Evolutionary conservation across 2,797 vertebrate species (phyloP).

Genomic region (Anomalospiza imberbis): DNA sequence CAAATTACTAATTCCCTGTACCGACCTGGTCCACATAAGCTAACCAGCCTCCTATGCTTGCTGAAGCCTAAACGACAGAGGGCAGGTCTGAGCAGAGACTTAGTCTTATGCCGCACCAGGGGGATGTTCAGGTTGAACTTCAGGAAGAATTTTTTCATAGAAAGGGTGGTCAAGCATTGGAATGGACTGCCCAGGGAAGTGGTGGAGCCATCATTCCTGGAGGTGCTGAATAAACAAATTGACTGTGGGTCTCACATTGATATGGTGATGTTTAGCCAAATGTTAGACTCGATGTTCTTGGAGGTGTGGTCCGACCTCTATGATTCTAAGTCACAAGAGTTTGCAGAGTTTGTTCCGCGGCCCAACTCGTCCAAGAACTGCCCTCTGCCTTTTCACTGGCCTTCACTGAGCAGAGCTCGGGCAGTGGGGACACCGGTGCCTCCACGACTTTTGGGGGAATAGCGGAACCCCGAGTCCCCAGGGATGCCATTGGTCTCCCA

Average conservation of each 20-base stretch:
- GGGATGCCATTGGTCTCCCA: background rate
- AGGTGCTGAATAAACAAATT: background rate
- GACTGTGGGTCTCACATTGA: background rate
- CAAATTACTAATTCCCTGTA: background rate
- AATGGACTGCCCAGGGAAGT: background rate
- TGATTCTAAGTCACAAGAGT: background rate
- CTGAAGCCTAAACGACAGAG: background rate
- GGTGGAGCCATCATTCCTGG: background rate
- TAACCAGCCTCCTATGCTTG: background rate
- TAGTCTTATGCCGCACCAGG: background rate
- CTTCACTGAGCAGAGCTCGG: accelerated
- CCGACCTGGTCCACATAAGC: background rate
- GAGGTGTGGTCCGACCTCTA: background rate
- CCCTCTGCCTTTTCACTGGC: background rate
- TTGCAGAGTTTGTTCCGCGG: background rate
- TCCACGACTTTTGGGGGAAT: accelerated
- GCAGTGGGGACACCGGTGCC: too few species aligned
- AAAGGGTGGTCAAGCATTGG: too few species aligned
- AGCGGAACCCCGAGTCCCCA: background rate
- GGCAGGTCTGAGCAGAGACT: background rate
- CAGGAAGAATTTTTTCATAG: too few species aligned
- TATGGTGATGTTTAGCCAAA: background rate
- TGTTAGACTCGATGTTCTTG: background rate
- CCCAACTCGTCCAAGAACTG: background rate
- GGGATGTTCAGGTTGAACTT: background rate